phyloP scores from a whole-genome alignment of 2,888 invertebrate genomes.

The Itoplectis maculator region DNA sequence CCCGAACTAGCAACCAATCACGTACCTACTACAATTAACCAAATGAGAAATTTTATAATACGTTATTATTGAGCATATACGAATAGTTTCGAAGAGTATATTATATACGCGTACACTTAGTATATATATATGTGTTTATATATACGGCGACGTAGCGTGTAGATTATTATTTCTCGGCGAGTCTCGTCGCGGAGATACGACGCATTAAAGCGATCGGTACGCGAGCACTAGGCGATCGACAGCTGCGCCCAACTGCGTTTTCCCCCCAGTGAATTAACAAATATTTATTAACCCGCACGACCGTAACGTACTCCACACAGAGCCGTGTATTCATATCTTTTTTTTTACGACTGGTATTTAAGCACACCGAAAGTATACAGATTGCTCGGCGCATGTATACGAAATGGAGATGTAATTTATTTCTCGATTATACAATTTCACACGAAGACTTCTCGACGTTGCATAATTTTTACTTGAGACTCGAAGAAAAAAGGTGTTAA shows the following conservation, averaged over 20 bases:
- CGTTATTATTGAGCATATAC: constrained; percentile 49
- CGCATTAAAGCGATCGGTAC: not conserved
- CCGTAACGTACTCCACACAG: constrained; percentile 42
- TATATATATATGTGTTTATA: not conserved
- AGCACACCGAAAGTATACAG: constrained; percentile 36
- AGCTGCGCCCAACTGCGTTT: constrained; percentile 6
- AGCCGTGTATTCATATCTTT: constrained; percentile 7
- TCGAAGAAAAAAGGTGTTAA: constrained; percentile 4
- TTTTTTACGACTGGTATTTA: constrained; percentile 28
- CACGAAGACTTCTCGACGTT: constrained; percentile 11
- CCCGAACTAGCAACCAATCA: constrained; percentile 32
- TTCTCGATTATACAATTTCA: constrained; percentile 44
- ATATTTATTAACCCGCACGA: constrained; percentile 45
- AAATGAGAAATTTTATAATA: constrained; percentile 59
- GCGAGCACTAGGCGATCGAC: constrained; percentile 8
- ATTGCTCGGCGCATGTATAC: constrained; percentile 26
- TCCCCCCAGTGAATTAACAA: constrained; percentile 28
- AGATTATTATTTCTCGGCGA: constrained; percentile 46
- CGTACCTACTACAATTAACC: constrained; percentile 60
- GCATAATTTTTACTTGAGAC: constrained; percentile 19
- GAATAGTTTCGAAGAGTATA: constrained; percentile 53
- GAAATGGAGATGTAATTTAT: constrained; percentile 52
- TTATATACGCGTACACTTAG: constrained; percentile 32
- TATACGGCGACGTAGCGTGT: constrained; percentile 32
- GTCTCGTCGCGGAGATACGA: constrained; percentile 37